Base-by-base conservation (phyloP, 2,888 invertebrate species). In the Drosophila paranaensis region DNA sequence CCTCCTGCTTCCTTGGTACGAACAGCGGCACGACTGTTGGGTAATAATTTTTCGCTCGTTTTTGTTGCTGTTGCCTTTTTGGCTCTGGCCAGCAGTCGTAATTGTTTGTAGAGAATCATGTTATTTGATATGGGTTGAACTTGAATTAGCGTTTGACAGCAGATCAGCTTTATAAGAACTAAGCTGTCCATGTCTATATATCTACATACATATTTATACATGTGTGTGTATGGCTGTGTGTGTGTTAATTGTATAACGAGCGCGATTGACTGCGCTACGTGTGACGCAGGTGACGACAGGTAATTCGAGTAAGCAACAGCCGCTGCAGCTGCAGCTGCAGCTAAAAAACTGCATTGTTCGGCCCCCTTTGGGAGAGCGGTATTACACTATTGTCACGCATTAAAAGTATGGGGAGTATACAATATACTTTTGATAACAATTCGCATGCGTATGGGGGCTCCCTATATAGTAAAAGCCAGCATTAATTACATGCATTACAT, bases 111-210 rank as follows among this genome's bases (percentile, higher is more conserved):
- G 81, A 54, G 81, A 81, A 81, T 81, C 80, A 75, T 82, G 84
- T 82, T 82, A 84, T 84, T 88, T 85, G 88, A 84, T 84, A 84
- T 88, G 88, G 88, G 67, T 80, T 88, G 87, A 89, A 88, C 90
- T 89, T 89, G 89, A 89, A 85, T 88, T 80, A 89, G 75, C 79
- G 81, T 89, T 84, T 86, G 86, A 84, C 89, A 84, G 82, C 86
- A 82, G 84, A 77, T 89, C 73, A 63, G 75, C 75, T 82, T 84
- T 84, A 71, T 82, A 82, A 84, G 85, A 84, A 87, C 81, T 67
- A 74, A 79, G 73, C 69, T 71, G 68, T 55, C 53, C 58, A 76
- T 69, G 62, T 68, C 65, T 54, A 61, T 54, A 61, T 48, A 37
- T 39, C 46, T 48, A 48, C 62, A 40, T 48, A 48, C 62, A 40